phyloP scores from a whole-genome alignment of 2,888 invertebrate genomes.

The Mimachlamys varia region DNA sequence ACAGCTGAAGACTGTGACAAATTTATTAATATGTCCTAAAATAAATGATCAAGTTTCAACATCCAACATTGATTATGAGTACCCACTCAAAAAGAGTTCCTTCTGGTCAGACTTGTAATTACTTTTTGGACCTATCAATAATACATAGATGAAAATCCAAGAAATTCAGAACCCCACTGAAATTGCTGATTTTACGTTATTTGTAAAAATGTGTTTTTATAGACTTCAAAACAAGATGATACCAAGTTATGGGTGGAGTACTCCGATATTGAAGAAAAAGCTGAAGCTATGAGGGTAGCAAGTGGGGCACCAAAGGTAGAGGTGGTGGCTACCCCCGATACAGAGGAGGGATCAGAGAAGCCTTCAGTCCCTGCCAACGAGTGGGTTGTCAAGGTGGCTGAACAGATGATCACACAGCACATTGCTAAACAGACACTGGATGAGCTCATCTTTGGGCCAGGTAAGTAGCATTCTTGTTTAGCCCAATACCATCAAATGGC shows the following conservation, averaged over 20 bases:
- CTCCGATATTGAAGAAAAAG: slow-evolving; percentile 56
- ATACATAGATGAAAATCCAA: no score
- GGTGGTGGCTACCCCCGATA: slow-evolving; percentile 46
- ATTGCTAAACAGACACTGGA: slow-evolving; percentile 53
- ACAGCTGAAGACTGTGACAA: no score
- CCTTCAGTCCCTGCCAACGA: slow-evolving; percentile 50
- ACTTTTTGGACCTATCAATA: no score
- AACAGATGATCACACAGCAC: slow-evolving; percentile 58
- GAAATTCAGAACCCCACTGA: no score
- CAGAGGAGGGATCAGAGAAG: slow-evolving; percentile 49
- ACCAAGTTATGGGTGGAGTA: slow-evolving; percentile 64
- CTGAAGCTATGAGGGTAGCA: slow-evolving; percentile 52
- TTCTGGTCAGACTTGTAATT: no score
- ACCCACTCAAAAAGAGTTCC: no score
- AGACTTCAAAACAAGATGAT: slow-evolving; percentile 63
- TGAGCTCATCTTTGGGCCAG: slow-evolving; percentile 67
- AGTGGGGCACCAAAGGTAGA: slow-evolving; percentile 49
- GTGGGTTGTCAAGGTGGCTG: slow-evolving; percentile 56
- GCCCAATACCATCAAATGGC: no score
- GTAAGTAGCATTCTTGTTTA: no score
- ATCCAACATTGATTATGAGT: no score
- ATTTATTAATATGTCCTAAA: no score
- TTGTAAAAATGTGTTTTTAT: slow-evolving; percentile 35
- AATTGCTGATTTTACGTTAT: not conserved
- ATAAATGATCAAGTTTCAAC: no score